Conservation (phyloP, 2,888 invertebrate species). For the Slavum lentiscoides region DNA sequence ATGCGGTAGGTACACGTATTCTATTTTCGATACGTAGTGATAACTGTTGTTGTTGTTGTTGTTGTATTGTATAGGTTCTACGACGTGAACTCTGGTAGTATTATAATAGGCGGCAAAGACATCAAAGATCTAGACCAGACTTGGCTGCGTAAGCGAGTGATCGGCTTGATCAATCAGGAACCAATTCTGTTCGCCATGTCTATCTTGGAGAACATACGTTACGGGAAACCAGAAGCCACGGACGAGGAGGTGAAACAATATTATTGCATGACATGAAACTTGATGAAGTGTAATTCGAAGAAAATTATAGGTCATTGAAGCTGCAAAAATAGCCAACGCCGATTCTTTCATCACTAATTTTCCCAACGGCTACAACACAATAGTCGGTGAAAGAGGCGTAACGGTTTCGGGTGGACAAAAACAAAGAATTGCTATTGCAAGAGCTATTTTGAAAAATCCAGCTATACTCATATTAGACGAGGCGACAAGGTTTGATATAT, state of each 20-base stretch:
- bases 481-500: conserved; percentile 76
- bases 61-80: conserved; percentile 75
- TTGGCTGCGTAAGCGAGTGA: conserved; percentile 81
- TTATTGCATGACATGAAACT: conserved; percentile 3
- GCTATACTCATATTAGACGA: conserved; percentile 87
- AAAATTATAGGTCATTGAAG: conserved; percentile 62
- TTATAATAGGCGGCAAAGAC: conserved; percentile 77
- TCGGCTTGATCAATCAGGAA: conserved; percentile 91
- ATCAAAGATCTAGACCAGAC: conserved; percentile 72
- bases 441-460: conserved; percentile 90
- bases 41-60: background rate
- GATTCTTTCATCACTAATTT: conserved; percentile 84
- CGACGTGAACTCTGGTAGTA: conserved; percentile 72
- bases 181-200: conserved; percentile 90
- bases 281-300: background rate
- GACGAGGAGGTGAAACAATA: conserved; percentile 67
- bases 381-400: conserved; percentile 86
- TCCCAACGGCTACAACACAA: conserved; percentile 81
- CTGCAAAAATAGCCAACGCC: conserved; percentile 86
- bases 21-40: background rate
- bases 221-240: conserved; percentile 74
- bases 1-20: conserved; percentile 68
- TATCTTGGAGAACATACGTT: conserved; percentile 91
- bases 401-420: conserved; percentile 95
- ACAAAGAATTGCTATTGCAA: conserved; percentile 91